Conservation (phyloP, 2,888 invertebrate species). For the Drosophila nigricruria region DNA sequence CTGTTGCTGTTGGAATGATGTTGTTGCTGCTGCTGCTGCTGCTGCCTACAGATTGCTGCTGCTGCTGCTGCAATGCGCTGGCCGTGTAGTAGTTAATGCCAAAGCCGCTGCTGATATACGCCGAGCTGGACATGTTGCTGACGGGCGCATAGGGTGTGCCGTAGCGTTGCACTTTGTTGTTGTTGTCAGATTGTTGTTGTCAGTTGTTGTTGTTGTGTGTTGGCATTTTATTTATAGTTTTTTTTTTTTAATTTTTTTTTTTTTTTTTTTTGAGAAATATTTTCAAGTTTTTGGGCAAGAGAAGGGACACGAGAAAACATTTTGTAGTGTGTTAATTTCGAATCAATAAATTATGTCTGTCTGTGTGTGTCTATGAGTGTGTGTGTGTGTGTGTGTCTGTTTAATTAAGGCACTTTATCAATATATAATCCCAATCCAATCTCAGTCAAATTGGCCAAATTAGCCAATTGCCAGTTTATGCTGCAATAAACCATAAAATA, state of each 20-base stretch:
- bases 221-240: constrained; percentile 22
- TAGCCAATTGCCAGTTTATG: constrained; percentile 39
- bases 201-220: constrained; percentile 36
- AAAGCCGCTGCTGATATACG: constrained; percentile 80
- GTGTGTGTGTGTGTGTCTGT: constrained; percentile 15
- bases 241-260: constrained; percentile 18
- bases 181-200: constrained; percentile 26
- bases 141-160: constrained; percentile 64
- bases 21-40: constrained; percentile 30
- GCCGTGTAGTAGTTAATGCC: constrained; percentile 82
- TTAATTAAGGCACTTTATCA: constrained; percentile 35
- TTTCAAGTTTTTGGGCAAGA: constrained; percentile 45
- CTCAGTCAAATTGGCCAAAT: constrained; percentile 47
- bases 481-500: constrained; percentile 45
- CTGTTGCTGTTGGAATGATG: constrained; percentile 48
- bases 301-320: constrained; percentile 73
- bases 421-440: constrained; percentile 31
- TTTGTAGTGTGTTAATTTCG: constrained; percentile 67
- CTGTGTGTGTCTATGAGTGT: constrained; percentile 10
- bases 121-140: constrained; percentile 77
- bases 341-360: constrained; percentile 52
- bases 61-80: constrained; percentile 55
- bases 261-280: constrained; percentile 18
- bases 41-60: constrained; percentile 46
- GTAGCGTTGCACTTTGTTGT: constrained; percentile 75